Conservation (phyloP, 2,113 vertebrate genomes). For the Charina bottae region DNA sequence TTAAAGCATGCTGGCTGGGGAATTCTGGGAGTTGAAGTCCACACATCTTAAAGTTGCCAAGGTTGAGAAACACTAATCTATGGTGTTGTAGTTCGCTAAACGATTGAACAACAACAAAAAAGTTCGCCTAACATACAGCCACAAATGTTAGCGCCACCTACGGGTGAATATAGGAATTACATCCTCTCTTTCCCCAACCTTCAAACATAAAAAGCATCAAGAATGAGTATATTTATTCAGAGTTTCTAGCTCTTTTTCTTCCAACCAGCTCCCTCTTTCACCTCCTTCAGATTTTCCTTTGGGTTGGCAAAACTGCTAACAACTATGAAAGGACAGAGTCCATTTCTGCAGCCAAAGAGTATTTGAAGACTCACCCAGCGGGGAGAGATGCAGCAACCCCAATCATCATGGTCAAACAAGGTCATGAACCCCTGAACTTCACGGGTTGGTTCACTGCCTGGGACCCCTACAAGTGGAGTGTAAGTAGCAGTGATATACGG, state of each 20-base stretch:
- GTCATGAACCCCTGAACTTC: slow-evolving; percentile 86
- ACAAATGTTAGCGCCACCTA: not conserved
- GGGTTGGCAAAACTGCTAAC: slow-evolving; percentile 85
- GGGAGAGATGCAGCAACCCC: slow-evolving; percentile 82
- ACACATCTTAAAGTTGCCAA: no score
- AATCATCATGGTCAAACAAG: slow-evolving; percentile 83
- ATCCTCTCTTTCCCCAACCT: not conserved
- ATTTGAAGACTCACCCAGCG: slow-evolving; percentile 84
- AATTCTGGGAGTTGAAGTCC: no score
- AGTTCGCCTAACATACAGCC: no score
- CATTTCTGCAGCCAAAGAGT: slow-evolving; percentile 74
- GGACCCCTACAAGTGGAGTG: slow-evolving; percentile 91
- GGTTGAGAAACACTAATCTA: not conserved
- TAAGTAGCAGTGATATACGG: slow-evolving; percentile 70
- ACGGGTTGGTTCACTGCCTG: slow-evolving; percentile 92
- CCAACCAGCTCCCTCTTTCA: not conserved
- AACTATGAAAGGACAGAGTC: slow-evolving; percentile 80
- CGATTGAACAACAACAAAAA: no score
- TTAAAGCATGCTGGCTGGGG: no score
- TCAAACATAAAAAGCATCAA: not conserved
- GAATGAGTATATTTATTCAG: not conserved
- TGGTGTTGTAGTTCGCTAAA: not conserved
- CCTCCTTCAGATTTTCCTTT: slow-evolving; percentile 84
- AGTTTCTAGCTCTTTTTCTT: not conserved
- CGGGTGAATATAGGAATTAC: not conserved